These are phyloP conservation scores for Naso thynnoides DNA, from an alignment of 2,797 vertebrate genomes.

Conservation along the genomic window DNA sequence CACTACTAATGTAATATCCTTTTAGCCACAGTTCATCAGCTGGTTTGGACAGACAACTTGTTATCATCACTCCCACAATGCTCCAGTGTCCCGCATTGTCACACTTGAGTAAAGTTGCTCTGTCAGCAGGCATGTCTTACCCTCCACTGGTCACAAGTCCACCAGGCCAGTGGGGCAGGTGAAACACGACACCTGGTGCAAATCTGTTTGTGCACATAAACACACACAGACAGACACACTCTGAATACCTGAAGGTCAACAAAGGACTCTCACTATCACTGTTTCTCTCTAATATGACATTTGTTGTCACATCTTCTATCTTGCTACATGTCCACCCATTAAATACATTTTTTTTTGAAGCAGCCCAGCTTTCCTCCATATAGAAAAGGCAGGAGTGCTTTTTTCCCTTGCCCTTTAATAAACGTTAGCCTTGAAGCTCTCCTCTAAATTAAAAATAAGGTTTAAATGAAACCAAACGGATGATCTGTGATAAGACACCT, in stretches of 20 bases:
- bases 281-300: conserved; percentile 6
- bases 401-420: not conserved
- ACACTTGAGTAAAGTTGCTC: conserved; percentile 45
- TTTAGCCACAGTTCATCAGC: conserved; percentile 39
- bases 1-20: conserved; percentile 19
- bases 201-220: not conserved
- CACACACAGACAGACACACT: not conserved
- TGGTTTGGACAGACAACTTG: conserved; percentile 18
- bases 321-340: conserved; percentile 6
- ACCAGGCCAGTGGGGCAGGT: conserved; percentile 36
- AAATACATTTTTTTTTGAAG: not conserved
- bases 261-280: conserved; percentile 34
- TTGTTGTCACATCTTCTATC: conserved; percentile 20
- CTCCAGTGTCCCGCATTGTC: conserved; percentile 43
- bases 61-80: conserved; percentile 27
- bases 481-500: conserved; percentile 22
- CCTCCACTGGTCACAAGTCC: conserved; percentile 31
- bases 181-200: conserved; percentile 61
- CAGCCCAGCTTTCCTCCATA: not conserved
- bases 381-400: not conserved
- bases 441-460: conserved; percentile 7
- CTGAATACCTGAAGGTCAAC: conserved; percentile 54
- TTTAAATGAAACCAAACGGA: conserved; percentile 4
- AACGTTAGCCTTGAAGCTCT: conserved; percentile 12
- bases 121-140: conserved; percentile 50